These are phyloP conservation scores for Stichodactyla mertensii DNA, from an alignment of 64 coral and sea anemone species.

Conservation along the genomic window DNA sequence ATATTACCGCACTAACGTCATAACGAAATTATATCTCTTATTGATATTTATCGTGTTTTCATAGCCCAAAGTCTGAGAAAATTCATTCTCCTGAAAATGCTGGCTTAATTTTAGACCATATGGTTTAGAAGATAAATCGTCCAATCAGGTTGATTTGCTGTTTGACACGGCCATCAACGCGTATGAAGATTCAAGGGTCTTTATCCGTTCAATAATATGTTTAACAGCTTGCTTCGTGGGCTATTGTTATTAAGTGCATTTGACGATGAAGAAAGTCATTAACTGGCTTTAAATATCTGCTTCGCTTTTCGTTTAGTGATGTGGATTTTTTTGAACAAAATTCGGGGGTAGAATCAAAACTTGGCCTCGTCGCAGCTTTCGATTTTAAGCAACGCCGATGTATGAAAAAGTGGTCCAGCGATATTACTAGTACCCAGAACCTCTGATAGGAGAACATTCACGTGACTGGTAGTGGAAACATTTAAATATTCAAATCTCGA, in stretches of 20 bases:
- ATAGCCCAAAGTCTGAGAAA: background rate
- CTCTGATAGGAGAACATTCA: no score
- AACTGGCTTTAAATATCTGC: background rate
- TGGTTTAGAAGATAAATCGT: background rate
- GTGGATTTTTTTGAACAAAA: background rate
- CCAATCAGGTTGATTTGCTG: background rate
- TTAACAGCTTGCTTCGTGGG: background rate
- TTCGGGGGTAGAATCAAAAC: background rate
- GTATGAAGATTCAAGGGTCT: background rate
- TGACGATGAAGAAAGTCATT: background rate
- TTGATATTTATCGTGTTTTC: background rate
- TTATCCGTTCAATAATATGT: background rate
- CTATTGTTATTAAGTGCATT: background rate
- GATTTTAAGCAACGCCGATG: background rate
- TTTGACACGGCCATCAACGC: background rate
- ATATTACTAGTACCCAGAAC: no score
- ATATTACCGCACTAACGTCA: background rate
- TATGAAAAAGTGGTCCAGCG: background rate
- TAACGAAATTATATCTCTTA: background rate
- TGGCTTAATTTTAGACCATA: background rate
- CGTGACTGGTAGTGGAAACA: no score
- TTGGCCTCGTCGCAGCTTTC: background rate
- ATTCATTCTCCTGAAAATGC: background rate
- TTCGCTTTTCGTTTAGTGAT: background rate
- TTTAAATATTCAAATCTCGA: no score